Conservation (phyloP, 1,140 invertebrate species). For the Pentalonia nigronervosa region DNA sequence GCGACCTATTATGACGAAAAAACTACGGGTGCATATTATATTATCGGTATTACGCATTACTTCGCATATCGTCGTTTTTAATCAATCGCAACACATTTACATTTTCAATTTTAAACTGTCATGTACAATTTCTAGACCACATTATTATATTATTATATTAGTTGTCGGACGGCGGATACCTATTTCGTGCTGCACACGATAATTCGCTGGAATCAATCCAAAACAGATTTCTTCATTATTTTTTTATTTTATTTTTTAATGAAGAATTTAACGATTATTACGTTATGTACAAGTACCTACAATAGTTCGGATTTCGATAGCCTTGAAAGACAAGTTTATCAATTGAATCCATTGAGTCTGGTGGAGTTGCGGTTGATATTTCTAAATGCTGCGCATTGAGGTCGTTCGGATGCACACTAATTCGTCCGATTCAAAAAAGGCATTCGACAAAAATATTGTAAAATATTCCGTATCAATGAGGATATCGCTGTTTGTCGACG, state of each 20-base stretch:
- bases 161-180: not conserved
- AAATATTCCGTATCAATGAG: not conserved
- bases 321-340: conserved; percentile 15
- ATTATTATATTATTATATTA: not conserved
- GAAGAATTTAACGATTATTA: not conserved
- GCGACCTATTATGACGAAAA: not conserved
- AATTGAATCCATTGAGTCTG: not conserved
- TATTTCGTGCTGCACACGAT: not conserved
- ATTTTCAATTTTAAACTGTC: conserved; percentile 16
- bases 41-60: not conserved
- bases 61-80: not conserved
- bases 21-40: not conserved
- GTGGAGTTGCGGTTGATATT: not conserved
- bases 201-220: conserved; percentile 17
- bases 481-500: not conserved
- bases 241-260: not conserved
- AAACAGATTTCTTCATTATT: conserved; percentile 11
- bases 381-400: not conserved
- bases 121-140: not conserved
- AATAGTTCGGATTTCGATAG: conserved; percentile 1
- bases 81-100: not conserved
- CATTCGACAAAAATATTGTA: not conserved
- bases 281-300: not conserved
- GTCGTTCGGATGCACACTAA: not conserved
- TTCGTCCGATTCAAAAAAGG: not conserved